Percentiles rank a stretch among this genome's conserved stretches.
These are phyloP conservation scores for Potamarius usumacintae DNA, from an alignment of 2,113 vertebrate genomes.

Conservation along the genomic window DNA sequence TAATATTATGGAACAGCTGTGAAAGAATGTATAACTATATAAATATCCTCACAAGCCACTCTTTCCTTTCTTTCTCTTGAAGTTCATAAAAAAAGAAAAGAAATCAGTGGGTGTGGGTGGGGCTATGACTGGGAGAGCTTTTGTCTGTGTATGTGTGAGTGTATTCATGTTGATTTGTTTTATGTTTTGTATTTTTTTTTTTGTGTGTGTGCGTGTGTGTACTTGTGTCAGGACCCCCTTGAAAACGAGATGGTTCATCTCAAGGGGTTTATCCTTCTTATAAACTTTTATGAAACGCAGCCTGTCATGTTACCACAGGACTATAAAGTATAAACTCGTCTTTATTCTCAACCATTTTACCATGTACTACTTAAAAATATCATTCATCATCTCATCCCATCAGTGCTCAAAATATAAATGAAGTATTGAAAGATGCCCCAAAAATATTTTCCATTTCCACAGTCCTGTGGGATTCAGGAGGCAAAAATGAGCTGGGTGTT, in stretches of 20 bases:
- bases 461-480: not conserved
- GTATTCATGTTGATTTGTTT: no score
- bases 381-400: not conserved
- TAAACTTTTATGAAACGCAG: not conserved
- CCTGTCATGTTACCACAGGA: no score
- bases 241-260: no score
- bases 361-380: not conserved
- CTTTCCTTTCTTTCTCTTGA: not conserved
- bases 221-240: no score
- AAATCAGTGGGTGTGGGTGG: no score
- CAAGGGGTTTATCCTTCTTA: no score
- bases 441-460: not conserved
- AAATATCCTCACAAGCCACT: not conserved
- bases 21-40: not conserved
- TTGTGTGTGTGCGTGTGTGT: no score
- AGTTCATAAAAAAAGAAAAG: not conserved
- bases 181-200: no score
- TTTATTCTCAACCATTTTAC: not conserved
- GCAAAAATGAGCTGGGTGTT: not conserved
- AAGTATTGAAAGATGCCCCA: not conserved
- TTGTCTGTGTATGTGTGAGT: no score
- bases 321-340: not conserved
- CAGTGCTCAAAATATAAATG: not conserved
- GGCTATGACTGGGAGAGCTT: no score
- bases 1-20: not conserved